phyloP scores from a whole-genome alignment of 2,888 invertebrate genomes.

The Lasioglossum morio region DNA sequence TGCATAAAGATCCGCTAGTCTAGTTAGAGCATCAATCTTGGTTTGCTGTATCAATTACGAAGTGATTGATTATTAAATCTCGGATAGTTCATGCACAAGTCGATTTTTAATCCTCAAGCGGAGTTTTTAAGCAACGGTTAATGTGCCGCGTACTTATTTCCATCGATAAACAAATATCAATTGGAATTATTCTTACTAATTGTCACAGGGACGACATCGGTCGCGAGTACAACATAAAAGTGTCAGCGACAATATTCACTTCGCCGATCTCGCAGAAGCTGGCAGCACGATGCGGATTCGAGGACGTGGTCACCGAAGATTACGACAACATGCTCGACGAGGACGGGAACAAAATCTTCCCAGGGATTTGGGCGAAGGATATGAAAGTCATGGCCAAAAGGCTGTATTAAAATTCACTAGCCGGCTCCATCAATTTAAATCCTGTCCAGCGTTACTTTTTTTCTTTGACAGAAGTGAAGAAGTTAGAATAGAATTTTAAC shows the following conservation, averaged over 20 bases:
- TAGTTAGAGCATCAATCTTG: no score
- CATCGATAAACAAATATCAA: background rate
- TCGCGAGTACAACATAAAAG: conserved; percentile 69
- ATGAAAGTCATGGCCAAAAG: conserved; percentile 72
- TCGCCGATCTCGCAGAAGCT: conserved; percentile 71
- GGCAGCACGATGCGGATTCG: conserved; percentile 74
- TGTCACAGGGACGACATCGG: conserved; percentile 70
- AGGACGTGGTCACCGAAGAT: conserved; percentile 51
- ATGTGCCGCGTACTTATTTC: no score
- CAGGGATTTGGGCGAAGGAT: conserved; percentile 64
- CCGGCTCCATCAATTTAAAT: background rate
- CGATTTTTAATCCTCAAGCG: no score
- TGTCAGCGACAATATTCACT: conserved; percentile 73
- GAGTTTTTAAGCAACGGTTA: no score
- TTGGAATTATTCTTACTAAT: background rate
- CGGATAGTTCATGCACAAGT: no score
- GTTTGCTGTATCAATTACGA: background rate
- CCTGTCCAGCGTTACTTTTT: background rate
- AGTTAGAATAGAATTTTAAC: background rate
- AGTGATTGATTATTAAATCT: no score
- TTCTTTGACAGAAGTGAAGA: background rate
- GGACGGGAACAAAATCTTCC: conserved; percentile 66
- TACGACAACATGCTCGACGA: conserved; percentile 65
- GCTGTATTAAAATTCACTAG: conserved; percentile 40
- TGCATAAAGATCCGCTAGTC: no score